These are phyloP conservation scores for Himalopsyche anomala DNA, from an alignment of 2,888 invertebrate genomes.

Conservation along the genomic window DNA sequence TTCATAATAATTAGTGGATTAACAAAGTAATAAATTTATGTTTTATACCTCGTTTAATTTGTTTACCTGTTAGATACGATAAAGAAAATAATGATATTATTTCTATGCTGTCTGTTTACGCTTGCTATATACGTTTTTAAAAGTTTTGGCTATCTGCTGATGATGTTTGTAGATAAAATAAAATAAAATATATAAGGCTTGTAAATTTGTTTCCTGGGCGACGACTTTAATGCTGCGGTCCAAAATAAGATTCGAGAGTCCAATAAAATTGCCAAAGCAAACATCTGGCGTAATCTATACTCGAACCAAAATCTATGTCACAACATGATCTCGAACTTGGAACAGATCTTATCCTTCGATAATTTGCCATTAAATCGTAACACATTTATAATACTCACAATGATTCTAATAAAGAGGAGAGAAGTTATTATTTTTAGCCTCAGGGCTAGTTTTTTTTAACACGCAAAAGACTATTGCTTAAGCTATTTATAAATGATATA, in stretches of 20 bases:
- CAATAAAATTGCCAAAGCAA: conserved; percentile 38
- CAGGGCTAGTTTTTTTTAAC: neutral
- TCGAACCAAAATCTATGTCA: conserved; percentile 42
- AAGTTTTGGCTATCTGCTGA: too few species aligned
- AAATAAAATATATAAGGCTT: neutral
- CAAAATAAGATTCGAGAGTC: conserved; percentile 5
- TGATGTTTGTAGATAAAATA: neutral
- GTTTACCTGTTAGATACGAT: too few species aligned
- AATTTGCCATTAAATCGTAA: conserved; percentile 27
- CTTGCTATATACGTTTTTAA: too few species aligned
- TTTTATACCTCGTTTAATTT: too few species aligned
- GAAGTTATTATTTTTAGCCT: conserved; percentile 22
- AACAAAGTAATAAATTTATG: too few species aligned
- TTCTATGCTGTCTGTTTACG: too few species aligned
- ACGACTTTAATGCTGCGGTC: conserved; percentile 4
- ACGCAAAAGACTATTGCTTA: neutral
- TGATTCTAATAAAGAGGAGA: conserved; percentile 44
- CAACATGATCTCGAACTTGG: conserved; percentile 43
- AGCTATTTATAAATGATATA: too few species aligned
- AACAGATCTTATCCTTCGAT: conserved; percentile 35
- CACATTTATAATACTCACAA: conserved; percentile 44
- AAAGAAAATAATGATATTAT: too few species aligned
- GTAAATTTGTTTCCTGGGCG: conserved; percentile 30
- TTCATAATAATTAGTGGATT: too few species aligned
- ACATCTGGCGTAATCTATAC: conserved; percentile 25